Conservation (phyloP, 2,113 vertebrate genomes). For the Ameiurus melas region DNA sequence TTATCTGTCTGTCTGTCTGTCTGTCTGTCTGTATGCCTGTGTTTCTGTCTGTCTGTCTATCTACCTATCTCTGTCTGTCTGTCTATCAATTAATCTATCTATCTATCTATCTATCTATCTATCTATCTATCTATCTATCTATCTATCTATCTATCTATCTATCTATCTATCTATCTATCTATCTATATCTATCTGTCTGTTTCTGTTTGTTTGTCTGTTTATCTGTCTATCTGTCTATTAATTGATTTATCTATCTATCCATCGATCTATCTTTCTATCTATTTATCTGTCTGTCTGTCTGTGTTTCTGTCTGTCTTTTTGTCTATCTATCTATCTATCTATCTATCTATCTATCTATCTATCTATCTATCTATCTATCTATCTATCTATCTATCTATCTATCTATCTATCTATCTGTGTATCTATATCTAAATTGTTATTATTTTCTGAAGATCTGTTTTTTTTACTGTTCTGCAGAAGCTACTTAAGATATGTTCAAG, state of each 20-base stretch:
- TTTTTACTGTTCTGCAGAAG: too few relatives aligned
- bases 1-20: too few relatives aligned
- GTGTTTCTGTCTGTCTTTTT: background rate
- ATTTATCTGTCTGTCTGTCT: background rate
- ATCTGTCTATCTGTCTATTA: too few relatives aligned
- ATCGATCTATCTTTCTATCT: background rate
- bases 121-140: background rate
- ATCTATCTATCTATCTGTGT: background rate
- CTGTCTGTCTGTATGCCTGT: background rate
- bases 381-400: background rate
- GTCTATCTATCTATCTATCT: background rate
- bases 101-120: background rate
- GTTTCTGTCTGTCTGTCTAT: background rate
- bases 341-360: too few relatives aligned
- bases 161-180: background rate
- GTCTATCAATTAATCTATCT: too few relatives aligned
- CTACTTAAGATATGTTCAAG: too few relatives aligned
- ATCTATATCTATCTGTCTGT: background rate
- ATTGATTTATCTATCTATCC: background rate
- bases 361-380: background rate
- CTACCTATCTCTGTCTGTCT: background rate
- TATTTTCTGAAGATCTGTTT: too few relatives aligned
- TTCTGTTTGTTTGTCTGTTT: background rate
- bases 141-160: background rate
- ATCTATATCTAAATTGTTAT: background rate